Base-by-base conservation (phyloP, 1,140 invertebrate species). In the Drosophila ficusphila region DNA sequence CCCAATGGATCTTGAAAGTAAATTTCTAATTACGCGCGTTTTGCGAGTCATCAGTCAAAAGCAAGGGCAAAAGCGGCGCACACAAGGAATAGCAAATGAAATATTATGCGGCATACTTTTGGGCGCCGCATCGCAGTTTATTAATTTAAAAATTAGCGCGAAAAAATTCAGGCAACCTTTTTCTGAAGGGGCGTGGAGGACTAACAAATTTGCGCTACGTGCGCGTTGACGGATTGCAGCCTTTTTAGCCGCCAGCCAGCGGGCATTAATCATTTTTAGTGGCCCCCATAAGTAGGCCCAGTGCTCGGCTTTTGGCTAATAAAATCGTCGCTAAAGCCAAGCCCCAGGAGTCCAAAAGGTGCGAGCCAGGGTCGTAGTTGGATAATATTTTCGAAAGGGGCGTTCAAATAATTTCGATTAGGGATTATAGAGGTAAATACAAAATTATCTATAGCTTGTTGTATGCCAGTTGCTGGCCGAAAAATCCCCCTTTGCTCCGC, bases 221-320 rank as follows among this genome's bases (percentile, higher is more conserved):
- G 76, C 64, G 73, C 81, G 76, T 71, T 86, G 81, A 86, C 79
- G 79, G 79, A 85, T 85, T 85, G 79, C 81, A 85, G 81, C 79
- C 79, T 79, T 85, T 85, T 85, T 76, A 76, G 81, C 76, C 64
- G 70, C 70, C 76, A 76, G 76, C 76, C 81, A 67, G 73, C 44
- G 54, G 70, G 76, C 86, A 89, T 89, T 89, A 89, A 89, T 89
- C 86, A 89, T 89, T 89, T 89, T 86, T 76, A 89, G 86, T 82
- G 81, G 74, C 68, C 52, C 70, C 79, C 86, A 85, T 86, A 89
- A 89, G 86, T 89, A 89, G 86, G 86, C 86, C 72, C 77, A 79
- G 60, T 56, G 78, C 73, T 73, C 62, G 76, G 39, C 82, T 86
- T 86, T 86, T 81, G 82, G 60, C 82, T 86, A 86, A 86, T 86